phyloP scores from a whole-genome alignment of 2,113 vertebrate species.

The Lanius collurio region DNA sequence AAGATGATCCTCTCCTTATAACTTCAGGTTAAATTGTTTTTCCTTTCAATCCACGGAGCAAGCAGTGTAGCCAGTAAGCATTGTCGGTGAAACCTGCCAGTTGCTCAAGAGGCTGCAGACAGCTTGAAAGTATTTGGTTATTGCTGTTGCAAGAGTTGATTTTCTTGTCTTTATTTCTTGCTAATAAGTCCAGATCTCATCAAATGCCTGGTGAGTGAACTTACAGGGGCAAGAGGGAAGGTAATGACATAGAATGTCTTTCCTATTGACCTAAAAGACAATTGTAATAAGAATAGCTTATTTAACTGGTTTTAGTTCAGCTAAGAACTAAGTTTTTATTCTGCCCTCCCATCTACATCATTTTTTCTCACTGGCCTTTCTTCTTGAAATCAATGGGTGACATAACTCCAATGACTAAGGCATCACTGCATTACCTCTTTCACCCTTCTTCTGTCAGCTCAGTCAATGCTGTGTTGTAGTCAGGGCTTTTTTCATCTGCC shows the following conservation, averaged over 20 bases:
- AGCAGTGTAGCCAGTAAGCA: not conserved
- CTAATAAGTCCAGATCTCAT: not conserved
- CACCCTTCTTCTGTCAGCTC: not conserved
- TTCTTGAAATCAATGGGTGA: not conserved
- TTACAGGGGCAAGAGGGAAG: not conserved
- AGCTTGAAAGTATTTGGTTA: conserved; percentile 10
- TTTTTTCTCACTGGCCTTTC: not conserved
- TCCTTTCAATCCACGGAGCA: not conserved
- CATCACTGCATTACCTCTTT: not conserved
- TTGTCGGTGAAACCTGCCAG: conserved; percentile 33
- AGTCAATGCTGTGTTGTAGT: not conserved
- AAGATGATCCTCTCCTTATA: not conserved
- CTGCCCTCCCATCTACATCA: not conserved
- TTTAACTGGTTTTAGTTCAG: not conserved
- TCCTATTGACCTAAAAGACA: not conserved
- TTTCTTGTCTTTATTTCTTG: not conserved
- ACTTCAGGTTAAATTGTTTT: not conserved
- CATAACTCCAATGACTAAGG: not conserved
- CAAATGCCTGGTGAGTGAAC: not conserved
- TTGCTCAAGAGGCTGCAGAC: conserved; percentile 3
- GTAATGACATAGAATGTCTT: not conserved
- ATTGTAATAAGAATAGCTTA: not conserved
- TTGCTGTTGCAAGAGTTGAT: not conserved
- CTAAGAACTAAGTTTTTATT: not conserved
- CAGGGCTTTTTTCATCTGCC: not conserved